Percentiles rank a stretch among this genome's conserved stretches.
phyloP scores from a whole-genome alignment of 2,888 invertebrate species.

The Cephus sareptanus region DNA sequence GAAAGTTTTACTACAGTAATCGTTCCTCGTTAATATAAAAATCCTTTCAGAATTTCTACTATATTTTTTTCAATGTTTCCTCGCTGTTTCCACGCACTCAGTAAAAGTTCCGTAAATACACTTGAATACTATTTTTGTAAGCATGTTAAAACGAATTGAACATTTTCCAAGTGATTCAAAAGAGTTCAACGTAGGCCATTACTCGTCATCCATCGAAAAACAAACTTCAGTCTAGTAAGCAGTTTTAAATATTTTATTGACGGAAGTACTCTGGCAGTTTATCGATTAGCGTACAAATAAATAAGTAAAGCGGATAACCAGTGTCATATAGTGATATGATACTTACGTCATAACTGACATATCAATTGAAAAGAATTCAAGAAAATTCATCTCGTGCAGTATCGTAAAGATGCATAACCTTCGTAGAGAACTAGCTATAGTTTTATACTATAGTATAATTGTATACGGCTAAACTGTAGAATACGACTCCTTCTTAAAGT shows the following conservation, averaged over 20 bases:
- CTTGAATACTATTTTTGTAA: neutral
- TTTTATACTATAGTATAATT: too few relatives aligned
- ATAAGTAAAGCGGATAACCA: neutral
- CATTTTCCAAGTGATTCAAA: neutral
- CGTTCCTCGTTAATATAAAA: neutral
- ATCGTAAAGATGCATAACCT: neutral
- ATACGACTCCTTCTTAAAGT: too few relatives aligned
- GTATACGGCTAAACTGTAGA: too few relatives aligned
- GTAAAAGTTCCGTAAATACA: neutral
- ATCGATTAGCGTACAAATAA: neutral
- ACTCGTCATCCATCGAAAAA: neutral
- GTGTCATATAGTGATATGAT: neutral
- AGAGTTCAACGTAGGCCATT: neutral
- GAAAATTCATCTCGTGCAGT: neutral
- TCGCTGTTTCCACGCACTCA: neutral
- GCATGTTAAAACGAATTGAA: neutral
- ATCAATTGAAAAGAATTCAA: neutral
- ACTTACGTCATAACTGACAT: neutral
- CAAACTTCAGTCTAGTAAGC: neutral
- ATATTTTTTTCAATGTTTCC: neutral
- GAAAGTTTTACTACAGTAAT: neutral
- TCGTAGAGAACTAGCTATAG: neutral
- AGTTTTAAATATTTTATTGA: neutral
- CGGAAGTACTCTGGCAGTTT: neutral
- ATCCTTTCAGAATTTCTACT: neutral